phyloP scores from a whole-genome alignment of 1,140 invertebrate genomes.

The Drosophila aff. region DNA sequence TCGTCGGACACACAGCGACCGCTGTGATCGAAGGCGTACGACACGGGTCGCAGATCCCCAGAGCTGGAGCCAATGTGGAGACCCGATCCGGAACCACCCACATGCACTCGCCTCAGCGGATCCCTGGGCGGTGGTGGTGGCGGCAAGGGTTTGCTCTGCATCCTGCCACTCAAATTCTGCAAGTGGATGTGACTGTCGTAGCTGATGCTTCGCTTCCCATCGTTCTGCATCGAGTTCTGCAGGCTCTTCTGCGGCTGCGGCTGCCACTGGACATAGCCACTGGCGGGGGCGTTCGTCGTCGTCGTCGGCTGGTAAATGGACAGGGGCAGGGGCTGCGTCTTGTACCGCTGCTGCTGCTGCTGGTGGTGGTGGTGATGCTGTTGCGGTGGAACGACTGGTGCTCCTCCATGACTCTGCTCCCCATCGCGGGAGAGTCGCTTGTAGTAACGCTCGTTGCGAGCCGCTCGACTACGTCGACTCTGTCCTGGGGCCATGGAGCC shows the following conservation, averaged over 20 bases:
- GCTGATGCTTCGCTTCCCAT: constrained; percentile 82
- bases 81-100: constrained; percentile 7
- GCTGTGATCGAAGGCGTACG: constrained; percentile 86
- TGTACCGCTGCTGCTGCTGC: constrained; percentile 66
- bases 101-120: constrained; percentile 86
- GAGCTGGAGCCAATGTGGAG: constrained; percentile 57
- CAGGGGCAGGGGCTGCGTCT: constrained; percentile 77
- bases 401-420: constrained; percentile 87
- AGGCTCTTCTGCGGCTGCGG: constrained; percentile 40
- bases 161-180: constrained; percentile 59
- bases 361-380: constrained; percentile 53
- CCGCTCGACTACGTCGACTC: constrained; percentile 87
- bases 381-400: constrained; percentile 32
- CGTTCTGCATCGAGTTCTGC: constrained; percentile 70
- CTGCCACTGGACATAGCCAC: constrained; percentile 73
- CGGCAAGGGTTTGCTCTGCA: constrained; percentile 85
- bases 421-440: constrained; percentile 90
- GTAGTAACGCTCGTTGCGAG: constrained; percentile 92
- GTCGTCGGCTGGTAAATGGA: constrained; percentile 69
- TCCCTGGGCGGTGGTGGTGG: constrained; percentile 90
- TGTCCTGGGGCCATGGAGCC: constrained; percentile 83
- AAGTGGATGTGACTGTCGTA: constrained; percentile 81
- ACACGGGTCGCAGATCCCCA: constrained; percentile 85
- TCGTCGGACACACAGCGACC: constrained; percentile 84
- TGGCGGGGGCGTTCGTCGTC: not conserved